Percentiles rank a stretch among this genome's conserved stretches.
Evolutionary conservation across 2,113 vertebrate genomes (phyloP).

Genomic region (Vombatus ursinus): DNA sequence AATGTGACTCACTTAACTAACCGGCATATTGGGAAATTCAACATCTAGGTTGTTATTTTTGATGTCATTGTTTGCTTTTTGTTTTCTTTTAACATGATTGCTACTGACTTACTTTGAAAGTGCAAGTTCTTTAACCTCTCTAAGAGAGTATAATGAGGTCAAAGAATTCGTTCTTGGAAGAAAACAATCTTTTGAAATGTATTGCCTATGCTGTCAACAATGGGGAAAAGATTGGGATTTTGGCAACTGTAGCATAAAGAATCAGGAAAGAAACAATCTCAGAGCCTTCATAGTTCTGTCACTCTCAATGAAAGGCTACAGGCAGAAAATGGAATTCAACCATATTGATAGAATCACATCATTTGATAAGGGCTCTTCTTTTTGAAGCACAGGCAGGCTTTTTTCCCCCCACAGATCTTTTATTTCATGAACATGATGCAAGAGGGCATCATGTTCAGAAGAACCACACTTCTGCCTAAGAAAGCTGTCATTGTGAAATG

Average conservation of each 20-base stretch:
- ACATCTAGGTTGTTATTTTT: background rate
- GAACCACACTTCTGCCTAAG: background rate
- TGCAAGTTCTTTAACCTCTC: background rate
- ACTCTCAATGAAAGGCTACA: slow-evolving; percentile 7
- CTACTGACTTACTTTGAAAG: background rate
- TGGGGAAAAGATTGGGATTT: background rate
- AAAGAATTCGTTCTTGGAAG: background rate
- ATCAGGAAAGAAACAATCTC: slow-evolving; percentile 21
- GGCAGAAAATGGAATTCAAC: accelerated
- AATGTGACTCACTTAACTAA: background rate
- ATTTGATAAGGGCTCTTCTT: background rate
- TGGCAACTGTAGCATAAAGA: slow-evolving; percentile 50
- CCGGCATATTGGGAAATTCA: background rate
- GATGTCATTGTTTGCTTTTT: background rate
- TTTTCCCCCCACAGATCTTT: background rate
- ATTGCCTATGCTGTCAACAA: background rate
- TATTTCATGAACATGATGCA: background rate
- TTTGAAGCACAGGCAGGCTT: background rate
- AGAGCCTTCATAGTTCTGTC: slow-evolving; percentile 25
- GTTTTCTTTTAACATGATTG: background rate
- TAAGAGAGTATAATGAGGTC: background rate
- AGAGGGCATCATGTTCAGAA: background rate
- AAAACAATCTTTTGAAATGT: background rate
- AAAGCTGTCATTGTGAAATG: background rate
- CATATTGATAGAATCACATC: background rate